Evolutionary conservation across 64 coral and sea anemone genomes (phyloP).

Genomic region (Cladopsammia gracilis): DNA sequence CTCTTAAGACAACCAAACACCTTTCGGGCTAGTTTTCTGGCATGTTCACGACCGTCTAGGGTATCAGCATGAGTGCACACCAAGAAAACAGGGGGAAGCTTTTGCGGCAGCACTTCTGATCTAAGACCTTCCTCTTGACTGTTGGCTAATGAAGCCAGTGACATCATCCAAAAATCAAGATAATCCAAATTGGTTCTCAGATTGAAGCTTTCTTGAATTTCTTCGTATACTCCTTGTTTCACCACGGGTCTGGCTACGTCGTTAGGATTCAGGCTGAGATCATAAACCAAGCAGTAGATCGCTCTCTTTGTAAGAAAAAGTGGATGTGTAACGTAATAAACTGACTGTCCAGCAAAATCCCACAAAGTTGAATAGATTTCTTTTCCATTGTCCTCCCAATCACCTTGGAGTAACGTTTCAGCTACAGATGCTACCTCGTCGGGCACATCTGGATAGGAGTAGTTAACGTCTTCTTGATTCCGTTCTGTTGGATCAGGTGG

Average conservation of each 20-base stretch:
- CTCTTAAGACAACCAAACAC: not conserved
- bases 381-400: too few species aligned
- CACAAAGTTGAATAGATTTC: not conserved
- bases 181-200: conserved; percentile 46
- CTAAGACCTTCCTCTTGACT: not conserved
- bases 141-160: conserved; percentile 13
- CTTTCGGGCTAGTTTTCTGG: conserved; percentile 13
- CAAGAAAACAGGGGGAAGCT: conserved; percentile 34
- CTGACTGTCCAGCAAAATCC: conserved; percentile 5
- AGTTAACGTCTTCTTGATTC: too few species aligned
- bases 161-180: conserved; percentile 61
- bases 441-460: too few species aligned
- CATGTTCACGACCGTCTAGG: not conserved
- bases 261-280: not conserved
- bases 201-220: not conserved
- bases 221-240: not conserved
- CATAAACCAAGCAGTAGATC: not conserved
- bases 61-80: conserved; percentile 62
- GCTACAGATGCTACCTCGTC: too few species aligned
- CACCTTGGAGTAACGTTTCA: too few species aligned
- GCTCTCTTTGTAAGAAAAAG: not conserved
- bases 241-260: not conserved
- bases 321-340: not conserved
- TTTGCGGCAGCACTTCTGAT: not conserved
- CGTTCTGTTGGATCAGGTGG: too few species aligned